Evolutionary conservation across 30 jellyfish, hydroid and myxozoan genomes (phyloP).

Genomic region (Cassiopea andromeda): DNA sequence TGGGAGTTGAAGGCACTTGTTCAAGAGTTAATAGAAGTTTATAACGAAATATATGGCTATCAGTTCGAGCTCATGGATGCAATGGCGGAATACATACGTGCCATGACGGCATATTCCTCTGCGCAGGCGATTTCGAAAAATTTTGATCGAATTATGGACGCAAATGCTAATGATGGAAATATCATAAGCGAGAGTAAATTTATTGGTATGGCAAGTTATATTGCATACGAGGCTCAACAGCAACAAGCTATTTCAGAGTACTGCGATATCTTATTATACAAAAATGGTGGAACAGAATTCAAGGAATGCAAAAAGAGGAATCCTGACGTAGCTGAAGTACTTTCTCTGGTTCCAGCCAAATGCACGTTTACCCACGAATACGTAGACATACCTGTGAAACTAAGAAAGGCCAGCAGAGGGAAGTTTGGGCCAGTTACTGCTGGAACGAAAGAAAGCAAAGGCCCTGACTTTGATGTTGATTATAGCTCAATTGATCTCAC

Average conservation of each 20-base stretch:
- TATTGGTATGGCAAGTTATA: neutral
- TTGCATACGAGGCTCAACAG: neutral
- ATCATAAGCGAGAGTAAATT: neutral
- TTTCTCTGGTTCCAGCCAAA: neutral
- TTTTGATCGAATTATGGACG: neutral
- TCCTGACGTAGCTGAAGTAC: neutral
- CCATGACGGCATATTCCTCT: neutral
- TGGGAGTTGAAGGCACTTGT: neutral
- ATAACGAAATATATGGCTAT: neutral
- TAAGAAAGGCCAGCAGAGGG: neutral
- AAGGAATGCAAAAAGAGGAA: neutral
- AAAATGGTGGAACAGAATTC: neutral
- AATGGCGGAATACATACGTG: neutral
- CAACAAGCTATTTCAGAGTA: neutral
- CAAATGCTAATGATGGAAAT: neutral
- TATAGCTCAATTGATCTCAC: neutral
- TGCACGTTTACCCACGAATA: neutral
- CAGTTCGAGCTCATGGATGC: slow-evolving; percentile 3
- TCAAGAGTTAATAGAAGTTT: neutral
- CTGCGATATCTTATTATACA: neutral
- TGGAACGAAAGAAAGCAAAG: neutral
- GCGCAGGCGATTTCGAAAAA: neutral
- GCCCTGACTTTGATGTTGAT: neutral
- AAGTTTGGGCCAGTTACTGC: neutral
- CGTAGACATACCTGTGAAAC: neutral